Percentiles rank a stretch among this genome's conserved stretches.
Conservation (phyloP, 2,797 vertebrate genomes). For the Galago senegalensis region DNA sequence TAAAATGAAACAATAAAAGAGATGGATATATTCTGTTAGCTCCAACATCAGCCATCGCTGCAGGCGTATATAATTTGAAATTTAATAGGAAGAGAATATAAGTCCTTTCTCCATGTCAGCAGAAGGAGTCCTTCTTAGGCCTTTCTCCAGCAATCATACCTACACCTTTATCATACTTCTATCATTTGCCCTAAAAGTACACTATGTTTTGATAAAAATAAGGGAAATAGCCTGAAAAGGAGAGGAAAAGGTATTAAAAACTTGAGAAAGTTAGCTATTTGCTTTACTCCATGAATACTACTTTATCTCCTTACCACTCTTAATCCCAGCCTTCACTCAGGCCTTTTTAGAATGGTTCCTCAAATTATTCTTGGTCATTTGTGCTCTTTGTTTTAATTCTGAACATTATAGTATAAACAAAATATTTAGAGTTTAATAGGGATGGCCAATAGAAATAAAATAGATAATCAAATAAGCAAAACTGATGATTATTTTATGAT, state of each 20-base stretch:
- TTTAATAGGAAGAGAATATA: not conserved
- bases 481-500: not conserved
- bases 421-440: not conserved
- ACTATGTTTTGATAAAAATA: not conserved
- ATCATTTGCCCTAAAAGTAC: not conserved
- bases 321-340: not conserved
- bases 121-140: not conserved
- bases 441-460: not conserved
- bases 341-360: not conserved
- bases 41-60: not conserved
- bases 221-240: not conserved
- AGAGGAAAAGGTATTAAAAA: not conserved
- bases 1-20: not conserved
- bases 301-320: not conserved
- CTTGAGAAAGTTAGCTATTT: not conserved
- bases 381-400: conserved; percentile 25
- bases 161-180: not conserved
- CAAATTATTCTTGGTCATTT: not conserved
- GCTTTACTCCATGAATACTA: not conserved
- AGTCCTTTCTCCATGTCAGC: not conserved
- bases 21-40: not conserved
- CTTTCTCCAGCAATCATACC: not conserved
- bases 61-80: not conserved
- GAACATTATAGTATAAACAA: conserved; percentile 12
- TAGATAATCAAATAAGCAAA: not conserved